phyloP scores from a whole-genome alignment of 2,113 vertebrate genomes.

The Chamaea fasciata region DNA sequence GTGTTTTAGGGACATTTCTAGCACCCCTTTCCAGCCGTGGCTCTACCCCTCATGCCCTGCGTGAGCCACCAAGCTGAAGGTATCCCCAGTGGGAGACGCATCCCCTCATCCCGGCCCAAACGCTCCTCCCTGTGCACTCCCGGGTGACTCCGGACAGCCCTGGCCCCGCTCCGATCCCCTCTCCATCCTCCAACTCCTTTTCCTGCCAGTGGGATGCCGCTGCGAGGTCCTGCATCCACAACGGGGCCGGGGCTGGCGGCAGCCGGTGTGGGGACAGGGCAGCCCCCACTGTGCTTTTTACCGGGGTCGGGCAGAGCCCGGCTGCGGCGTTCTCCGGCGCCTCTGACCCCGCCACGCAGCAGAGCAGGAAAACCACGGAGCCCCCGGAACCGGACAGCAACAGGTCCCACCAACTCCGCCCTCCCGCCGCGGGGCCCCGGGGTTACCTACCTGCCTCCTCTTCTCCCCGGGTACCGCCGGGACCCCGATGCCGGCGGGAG shows the following conservation, averaged over 20 bases:
- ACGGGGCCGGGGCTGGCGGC: too few relatives aligned
- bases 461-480: neutral
- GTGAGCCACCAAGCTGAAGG: neutral
- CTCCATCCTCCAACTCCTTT: neutral
- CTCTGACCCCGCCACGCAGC: too few relatives aligned
- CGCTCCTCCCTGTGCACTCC: too few relatives aligned
- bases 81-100: neutral
- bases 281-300: neutral
- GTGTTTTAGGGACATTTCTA: too few relatives aligned
- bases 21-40: neutral
- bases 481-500: neutral
- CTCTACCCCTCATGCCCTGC: neutral
- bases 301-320: neutral
- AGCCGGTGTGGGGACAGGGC: neutral
- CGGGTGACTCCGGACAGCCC: too few relatives aligned
- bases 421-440: neutral
- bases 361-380: neutral
- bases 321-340: neutral
- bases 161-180: neutral
- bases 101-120: neutral
- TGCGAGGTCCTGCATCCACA: neutral
- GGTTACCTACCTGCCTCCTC: constrained; percentile 2
- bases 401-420: neutral
- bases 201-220: neutral
- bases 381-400: neutral